Base-by-base conservation (phyloP, 2,797 vertebrate genomes). In the Enoplosus armatus region DNA sequence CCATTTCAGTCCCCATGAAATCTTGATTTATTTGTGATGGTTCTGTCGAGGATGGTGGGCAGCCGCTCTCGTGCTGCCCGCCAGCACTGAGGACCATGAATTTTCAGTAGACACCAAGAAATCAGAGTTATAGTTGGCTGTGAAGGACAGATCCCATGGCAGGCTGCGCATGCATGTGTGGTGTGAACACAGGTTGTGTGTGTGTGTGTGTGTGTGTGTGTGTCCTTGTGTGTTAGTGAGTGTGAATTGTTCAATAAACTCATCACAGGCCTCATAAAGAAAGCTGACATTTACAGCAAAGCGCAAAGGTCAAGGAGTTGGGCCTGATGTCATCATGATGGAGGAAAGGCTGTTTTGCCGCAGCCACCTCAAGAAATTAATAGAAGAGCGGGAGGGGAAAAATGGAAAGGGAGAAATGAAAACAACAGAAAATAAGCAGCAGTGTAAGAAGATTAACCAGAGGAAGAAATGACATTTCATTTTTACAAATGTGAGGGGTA, bases 221-320 rank as follows among this genome's bases (percentile, higher is more conserved):
- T 72, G 64, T 26, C 26, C 72, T 39, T 79, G 86, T 82, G 82
- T 62, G 63, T 80, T 56, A 54, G 84, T 63, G 79, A 83, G 89
- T 80, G 91, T 68, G 90, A 89, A 92, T 87, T 92, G 89, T 92
- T 94, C 93, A 91, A 93, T 95, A 95, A 93, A 95, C 79, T 92
- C 90, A 94, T 94, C 93, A 92, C 89, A 87, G 84, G 79, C 84
- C 87, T 94, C 87, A 92, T 95, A 94, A 94, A 95, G 90, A 92
- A 92, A 85, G 87, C 71, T 95, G 94, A 93, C 93, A 95, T 95
- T 95, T 95, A 95, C 93, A 93, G 92, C 84, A 79, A 87, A 86
- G 91, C 77, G 33, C 84, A 90, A 88, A 92, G 94, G 94, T 95
- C 94, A 95, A 95, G 92, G 94, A 91, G 77, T 85, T 66, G 68